These are phyloP conservation scores for Morpho achilles DNA, from an alignment of 2,888 invertebrate species.

Conservation along the genomic window DNA sequence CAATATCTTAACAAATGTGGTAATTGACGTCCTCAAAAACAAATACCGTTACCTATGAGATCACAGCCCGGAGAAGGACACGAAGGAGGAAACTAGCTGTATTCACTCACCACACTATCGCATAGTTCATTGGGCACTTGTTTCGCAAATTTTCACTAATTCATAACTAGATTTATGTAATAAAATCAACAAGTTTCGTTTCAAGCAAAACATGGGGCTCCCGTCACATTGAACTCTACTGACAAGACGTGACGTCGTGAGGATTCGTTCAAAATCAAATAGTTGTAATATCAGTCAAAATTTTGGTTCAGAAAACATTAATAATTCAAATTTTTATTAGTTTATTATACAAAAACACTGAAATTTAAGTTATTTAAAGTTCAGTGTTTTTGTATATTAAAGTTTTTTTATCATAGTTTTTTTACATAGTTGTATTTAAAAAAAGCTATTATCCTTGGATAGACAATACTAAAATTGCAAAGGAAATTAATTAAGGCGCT, in stretches of 20 bases:
- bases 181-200: conserved; percentile 73
- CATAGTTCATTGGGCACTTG: conserved; percentile 47
- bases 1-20: conserved; percentile 11
- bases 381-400: too few relatives aligned
- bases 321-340: too few relatives aligned
- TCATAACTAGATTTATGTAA: conserved; percentile 50
- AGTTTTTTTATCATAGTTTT: too few relatives aligned
- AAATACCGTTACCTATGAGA: conserved; percentile 75
- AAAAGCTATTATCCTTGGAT: too few relatives aligned
- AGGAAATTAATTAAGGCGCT: too few relatives aligned
- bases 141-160: conserved; percentile 45
- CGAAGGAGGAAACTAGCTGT: conserved; percentile 38
- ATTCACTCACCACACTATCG: conserved; percentile 45
- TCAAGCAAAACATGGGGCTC: conserved; percentile 62
- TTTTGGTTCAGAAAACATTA: too few relatives aligned
- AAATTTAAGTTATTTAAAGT: too few relatives aligned
- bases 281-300: too few relatives aligned
- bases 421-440: too few relatives aligned
- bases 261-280: conserved; percentile 29
- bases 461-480: too few relatives aligned
- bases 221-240: conserved; percentile 62
- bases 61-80: conserved; percentile 42
- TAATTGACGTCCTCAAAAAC: conserved; percentile 63
- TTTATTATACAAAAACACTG: too few relatives aligned
- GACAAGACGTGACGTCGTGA: conserved; percentile 34